Evolutionary conservation across 2,888 invertebrate genomes (phyloP), one percentile per base, ranked within the genome.

Genomic region (Cantharis lateralis): DNA sequence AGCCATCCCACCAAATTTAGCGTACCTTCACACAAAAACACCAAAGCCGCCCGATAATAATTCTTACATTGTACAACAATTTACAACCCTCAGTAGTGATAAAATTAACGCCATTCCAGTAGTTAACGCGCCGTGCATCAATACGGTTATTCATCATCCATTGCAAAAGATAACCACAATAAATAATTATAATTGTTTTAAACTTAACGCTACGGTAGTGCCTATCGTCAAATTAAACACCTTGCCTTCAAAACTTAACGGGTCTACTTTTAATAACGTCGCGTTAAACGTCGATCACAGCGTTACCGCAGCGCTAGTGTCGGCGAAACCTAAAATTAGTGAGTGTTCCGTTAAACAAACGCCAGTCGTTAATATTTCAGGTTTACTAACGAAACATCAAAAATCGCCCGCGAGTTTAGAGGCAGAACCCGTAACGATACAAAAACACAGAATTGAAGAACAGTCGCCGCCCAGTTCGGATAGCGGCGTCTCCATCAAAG

Each of bases 391-490:
- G 24, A 79, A 80, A 74, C 77, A 79, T 71, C 62, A 78, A 64
- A 71, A 64, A 70, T 16, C 71, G 15, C 70, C 71, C 13, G 32
- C 48, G 15, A 69, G 24, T 26, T 15, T 68, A 11, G 74, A 64
- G 90, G 82, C 88, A 90, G 72, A 91, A 91, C 78, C 90, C 91
- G 77, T 88, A 91, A 88, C 87, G 77, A 84, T 70, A 66, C 72
- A 64, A 64, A 76, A 74, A 32, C 71, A 68, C 71, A 72, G 79
- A 74, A 77, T 69, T 10, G 80, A 82, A 68, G 79, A 81, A 77
- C 83, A 84, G 71, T 83, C 85, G 20, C 82, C 82, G 64, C 82
- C 85, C 16, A 86, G 85, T 80, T 88, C 88, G 70, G 87, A 87
- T 77, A 87, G 87, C 76, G 88, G 88, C 16, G 83, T 87, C 71